Evolutionary conservation across 2,888 invertebrate species (phyloP).

Genomic region (Schrankia costaestrigalis): DNA sequence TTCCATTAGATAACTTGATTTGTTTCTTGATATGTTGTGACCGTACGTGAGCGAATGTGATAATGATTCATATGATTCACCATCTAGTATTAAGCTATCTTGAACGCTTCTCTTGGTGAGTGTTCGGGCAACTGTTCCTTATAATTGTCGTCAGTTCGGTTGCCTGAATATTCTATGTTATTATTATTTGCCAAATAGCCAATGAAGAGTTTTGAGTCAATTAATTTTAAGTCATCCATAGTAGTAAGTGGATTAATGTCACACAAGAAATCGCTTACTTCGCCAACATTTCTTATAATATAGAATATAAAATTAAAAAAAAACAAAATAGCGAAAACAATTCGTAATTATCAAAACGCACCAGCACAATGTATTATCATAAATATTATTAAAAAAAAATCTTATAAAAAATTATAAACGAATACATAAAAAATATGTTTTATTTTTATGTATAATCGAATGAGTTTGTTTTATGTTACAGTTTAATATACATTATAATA

Average conservation of each 20-base stretch:
- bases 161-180: conserved; percentile 21
- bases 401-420: conserved; percentile 35
- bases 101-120: conserved; percentile 19
- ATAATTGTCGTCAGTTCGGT: conserved; percentile 4
- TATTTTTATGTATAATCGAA: conserved; percentile 50
- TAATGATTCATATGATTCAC: conserved; percentile 57
- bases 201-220: conserved; percentile 66
- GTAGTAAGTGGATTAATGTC: conserved; percentile 58
- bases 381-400: too few species aligned
- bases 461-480: conserved; percentile 55
- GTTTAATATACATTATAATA: conserved; percentile 49
- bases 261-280: conserved; percentile 62
- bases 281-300: conserved; percentile 60
- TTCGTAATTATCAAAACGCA: conserved; percentile 51
- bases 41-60: conserved; percentile 67
- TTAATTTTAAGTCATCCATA: conserved; percentile 79
- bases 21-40: conserved; percentile 53
- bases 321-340: conserved; percentile 45
- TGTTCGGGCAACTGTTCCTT: conserved; percentile 12
- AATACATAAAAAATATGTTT: conserved; percentile 45
- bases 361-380: conserved; percentile 70
- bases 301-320: too few species aligned
- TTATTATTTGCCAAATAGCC: conserved; percentile 56
- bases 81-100: conserved; percentile 61
- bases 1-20: conserved; percentile 54